Conservation (phyloP, 2,113 vertebrate genomes). For the Agelaius phoeniceus region DNA sequence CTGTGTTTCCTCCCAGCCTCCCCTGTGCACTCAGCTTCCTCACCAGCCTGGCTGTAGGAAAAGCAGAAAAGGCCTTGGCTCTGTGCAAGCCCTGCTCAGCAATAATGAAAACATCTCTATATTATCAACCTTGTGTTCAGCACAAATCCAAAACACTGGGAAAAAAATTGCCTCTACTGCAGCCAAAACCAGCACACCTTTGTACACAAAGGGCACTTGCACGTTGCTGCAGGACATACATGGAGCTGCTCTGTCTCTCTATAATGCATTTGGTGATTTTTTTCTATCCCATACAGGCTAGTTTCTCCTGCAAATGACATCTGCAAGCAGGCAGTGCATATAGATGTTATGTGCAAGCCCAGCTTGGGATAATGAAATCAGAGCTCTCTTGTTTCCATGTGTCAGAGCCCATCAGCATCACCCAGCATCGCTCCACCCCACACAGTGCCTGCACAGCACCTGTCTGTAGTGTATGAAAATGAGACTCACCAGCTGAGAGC, state of each 20-base stretch:
- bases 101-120: neutral
- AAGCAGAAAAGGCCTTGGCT: neutral
- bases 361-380: neutral
- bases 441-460: neutral
- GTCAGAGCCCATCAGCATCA: neutral
- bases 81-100: neutral
- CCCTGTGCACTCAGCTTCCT: rapidly evolving
- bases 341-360: neutral
- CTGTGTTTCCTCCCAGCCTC: neutral
- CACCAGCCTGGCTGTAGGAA: rapidly evolving
- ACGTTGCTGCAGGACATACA: neutral
- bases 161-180: neutral
- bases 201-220: neutral
- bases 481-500: neutral
- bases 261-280: neutral
- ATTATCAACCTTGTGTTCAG: neutral
- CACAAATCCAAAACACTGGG: neutral
- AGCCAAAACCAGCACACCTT: neutral
- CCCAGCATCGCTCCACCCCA: neutral
- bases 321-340: neutral
- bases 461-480: neutral
- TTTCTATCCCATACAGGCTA: neutral
- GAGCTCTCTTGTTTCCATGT: neutral
- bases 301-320: neutral
- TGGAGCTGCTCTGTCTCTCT: neutral